Base-by-base conservation (phyloP, 2,797 vertebrate species). In the Acanthornis magna region DNA sequence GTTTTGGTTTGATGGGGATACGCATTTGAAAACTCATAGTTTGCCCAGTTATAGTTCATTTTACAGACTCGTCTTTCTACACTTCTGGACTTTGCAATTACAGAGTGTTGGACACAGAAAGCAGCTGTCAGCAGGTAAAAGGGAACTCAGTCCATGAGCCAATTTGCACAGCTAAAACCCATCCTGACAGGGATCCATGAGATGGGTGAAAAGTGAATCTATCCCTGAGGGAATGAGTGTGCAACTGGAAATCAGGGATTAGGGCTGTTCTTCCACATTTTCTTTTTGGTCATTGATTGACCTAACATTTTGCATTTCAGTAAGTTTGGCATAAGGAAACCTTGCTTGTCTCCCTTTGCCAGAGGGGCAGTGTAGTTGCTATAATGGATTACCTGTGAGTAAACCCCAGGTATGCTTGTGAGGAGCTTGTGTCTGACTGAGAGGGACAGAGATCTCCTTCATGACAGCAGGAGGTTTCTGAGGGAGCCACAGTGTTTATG, bases 291-390 rank as follows among this genome's bases (percentile, higher is more conserved):
- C 13, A 23, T 19, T 67, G 53, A 8, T 25, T 75, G 51, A 27
- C 32, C 42, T 9, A 10, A 4, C 11, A 10, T 34, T 82, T 58
- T 71, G 48, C 30, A 38, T 74, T 60, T 84, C 42, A 12, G 10
- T 21, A 47, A 57, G 40, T 73, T 63, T 43, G 7, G 2, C 15
- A 3, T 23, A 57, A 75, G 45, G 73, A 36, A 32, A 26, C 47
- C 9, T 58, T 18, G 2, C 15, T 13, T 1, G 0, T 43, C 1
- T 43, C 32, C 14, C 43, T 65, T 53, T 47, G 18, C 14, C 38
- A 25, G 45, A n/a, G 71, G 42, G 25, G 25, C 51, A 21, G n/a
- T 14, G 25, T 9, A 50, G 55, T 2, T 57, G 23, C 51, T 66
- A 0, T 14, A 8, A 11, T 45, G 62, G 13, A 40, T 87, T 18